Evolutionary conservation across 2,113 vertebrate genomes (phyloP).

Genomic region (Grammomys surdaster): DNA sequence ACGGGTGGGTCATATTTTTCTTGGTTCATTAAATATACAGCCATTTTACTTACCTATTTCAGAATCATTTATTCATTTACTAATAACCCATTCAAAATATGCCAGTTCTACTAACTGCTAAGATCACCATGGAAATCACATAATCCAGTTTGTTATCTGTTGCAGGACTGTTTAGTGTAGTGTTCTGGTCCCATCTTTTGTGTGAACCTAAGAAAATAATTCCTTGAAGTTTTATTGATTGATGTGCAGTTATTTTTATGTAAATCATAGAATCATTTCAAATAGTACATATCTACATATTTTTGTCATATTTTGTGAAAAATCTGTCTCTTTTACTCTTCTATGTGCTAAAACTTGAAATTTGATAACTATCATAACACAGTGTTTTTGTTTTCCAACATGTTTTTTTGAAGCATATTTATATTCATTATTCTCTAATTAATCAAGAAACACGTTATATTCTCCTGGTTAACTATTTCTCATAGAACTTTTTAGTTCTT

Average conservation of each 20-base stretch:
- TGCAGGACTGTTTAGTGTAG: not conserved
- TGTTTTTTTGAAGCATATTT: not conserved
- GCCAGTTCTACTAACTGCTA: conserved; percentile 48
- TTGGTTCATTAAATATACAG: conserved; percentile 75
- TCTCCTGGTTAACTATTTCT: not conserved
- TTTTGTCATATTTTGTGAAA: not conserved
- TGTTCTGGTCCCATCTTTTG: not conserved
- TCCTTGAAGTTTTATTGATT: not conserved
- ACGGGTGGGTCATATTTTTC: conserved; percentile 66
- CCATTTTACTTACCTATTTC: conserved; percentile 65
- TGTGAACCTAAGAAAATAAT: not conserved
- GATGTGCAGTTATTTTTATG: not conserved
- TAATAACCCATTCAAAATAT: conserved; percentile 79
- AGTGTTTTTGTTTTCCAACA: not conserved
- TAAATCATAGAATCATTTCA: not conserved
- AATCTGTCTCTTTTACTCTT: not conserved
- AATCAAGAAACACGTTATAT: not conserved
- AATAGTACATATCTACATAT: not conserved
- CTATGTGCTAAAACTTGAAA: not conserved
- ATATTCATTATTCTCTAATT: not conserved
- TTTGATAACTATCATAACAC: not conserved
- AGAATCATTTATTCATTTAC: conserved; percentile 72
- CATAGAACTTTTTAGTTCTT: not conserved
- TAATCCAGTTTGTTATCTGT: not conserved
- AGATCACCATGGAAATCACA: conserved; percentile 39